These are phyloP conservation scores for Doryteuthis pealeii DNA, from an alignment of 1,140 invertebrate species.

Conservation along the genomic window DNA sequence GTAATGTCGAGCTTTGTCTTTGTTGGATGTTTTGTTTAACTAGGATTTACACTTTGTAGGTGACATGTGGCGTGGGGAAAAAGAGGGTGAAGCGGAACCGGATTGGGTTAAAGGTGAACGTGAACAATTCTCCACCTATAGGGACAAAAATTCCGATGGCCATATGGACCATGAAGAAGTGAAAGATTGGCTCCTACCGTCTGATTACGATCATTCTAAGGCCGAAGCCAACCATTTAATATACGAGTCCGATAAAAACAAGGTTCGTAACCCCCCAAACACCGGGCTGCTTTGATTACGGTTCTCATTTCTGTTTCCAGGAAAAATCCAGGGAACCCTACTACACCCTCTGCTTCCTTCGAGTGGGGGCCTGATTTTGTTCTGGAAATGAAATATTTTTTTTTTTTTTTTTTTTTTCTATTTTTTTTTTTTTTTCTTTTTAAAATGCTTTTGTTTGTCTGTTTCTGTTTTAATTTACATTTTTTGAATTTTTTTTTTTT, in stretches of 20 bases:
- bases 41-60: conserved; percentile 40
- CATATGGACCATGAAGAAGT: conserved; percentile 86
- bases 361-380: no score
- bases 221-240: conserved; percentile 95
- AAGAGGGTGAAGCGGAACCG: conserved; percentile 73
- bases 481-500: no score
- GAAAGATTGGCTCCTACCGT: conserved; percentile 89
- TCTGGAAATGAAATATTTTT: no score
- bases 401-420: no score
- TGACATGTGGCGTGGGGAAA: conserved; percentile 51
- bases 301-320: no score
- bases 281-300: conserved; percentile 1
- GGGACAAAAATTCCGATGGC: conserved; percentile 86
- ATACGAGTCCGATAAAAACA: conserved; percentile 88
- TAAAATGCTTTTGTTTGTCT: no score
- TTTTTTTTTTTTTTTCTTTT: no score
- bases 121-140: conserved; percentile 77
- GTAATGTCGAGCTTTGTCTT: conserved; percentile 25
- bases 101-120: conserved; percentile 95
- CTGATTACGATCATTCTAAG: conserved; percentile 95
- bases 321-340: no score
- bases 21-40: conserved; percentile 4
- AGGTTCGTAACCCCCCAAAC: conserved; percentile 63
- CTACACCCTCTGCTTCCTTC: no score
- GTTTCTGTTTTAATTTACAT: no score